phyloP scores from a whole-genome alignment of 2,888 invertebrate species.

The Galerucella calmariensis region DNA sequence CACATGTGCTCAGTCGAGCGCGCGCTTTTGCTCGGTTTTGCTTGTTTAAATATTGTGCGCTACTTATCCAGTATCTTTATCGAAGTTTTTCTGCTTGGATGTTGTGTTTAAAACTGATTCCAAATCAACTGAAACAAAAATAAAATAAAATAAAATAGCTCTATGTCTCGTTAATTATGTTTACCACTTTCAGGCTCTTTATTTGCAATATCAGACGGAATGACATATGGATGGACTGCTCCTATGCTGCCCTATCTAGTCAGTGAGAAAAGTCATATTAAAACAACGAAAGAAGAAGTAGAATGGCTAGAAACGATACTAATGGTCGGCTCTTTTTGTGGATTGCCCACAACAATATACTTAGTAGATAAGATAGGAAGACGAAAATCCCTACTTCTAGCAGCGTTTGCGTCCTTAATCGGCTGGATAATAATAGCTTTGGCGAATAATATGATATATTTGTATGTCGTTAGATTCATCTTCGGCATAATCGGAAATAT shows the following conservation, averaged over 20 bases:
- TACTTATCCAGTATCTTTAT: no score
- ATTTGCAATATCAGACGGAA: slow-evolving; percentile 62
- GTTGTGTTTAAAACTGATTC: no score
- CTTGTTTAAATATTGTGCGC: no score
- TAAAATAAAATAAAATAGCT: no score
- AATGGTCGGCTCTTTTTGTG: slow-evolving; percentile 54
- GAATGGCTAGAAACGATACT: slow-evolving; percentile 56
- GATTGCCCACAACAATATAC: slow-evolving; percentile 59
- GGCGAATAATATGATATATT: slow-evolving; percentile 56
- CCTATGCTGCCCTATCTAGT: slow-evolving; percentile 60
- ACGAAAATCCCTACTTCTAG: slow-evolving; percentile 59
- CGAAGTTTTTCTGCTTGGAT: no score
- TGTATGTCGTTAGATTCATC: slow-evolving; percentile 59
- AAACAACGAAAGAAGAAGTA: slow-evolving; percentile 52
- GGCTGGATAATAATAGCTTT: slow-evolving; percentile 60
- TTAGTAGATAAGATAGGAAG: slow-evolving; percentile 59
- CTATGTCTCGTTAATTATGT: not conserved
- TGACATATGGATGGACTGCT: slow-evolving; percentile 64
- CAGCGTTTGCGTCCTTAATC: slow-evolving; percentile 56
- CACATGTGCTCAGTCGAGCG: no score
- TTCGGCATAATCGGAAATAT: slow-evolving; percentile 54
- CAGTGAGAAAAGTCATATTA: slow-evolving; percentile 55
- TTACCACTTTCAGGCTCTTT: slow-evolving; percentile 19
- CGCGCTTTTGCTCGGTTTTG: no score
- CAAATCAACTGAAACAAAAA: no score